Conservation (phyloP, 2,888 invertebrate genomes). For the Pyrocoelia pectoralis region DNA sequence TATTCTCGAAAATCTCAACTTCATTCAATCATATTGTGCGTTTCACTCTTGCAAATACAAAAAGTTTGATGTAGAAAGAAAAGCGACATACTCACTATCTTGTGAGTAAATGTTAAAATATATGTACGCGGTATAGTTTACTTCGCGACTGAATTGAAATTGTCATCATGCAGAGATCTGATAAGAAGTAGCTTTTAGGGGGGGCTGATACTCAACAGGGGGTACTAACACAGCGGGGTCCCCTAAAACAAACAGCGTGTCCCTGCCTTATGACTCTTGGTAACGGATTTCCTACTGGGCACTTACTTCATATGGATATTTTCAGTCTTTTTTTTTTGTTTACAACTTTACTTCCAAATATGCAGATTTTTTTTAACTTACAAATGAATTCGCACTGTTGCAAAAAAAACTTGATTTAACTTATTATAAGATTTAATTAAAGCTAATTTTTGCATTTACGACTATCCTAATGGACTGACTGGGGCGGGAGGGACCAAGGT, state of each 20-base stretch:
- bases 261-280: constrained; percentile 54
- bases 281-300: constrained; percentile 58
- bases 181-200: constrained; percentile 59
- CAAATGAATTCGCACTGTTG: no score
- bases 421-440: no score
- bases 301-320: constrained; percentile 39
- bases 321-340: constrained; percentile 23
- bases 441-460: no score
- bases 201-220: constrained; percentile 49
- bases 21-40: constrained; percentile 17
- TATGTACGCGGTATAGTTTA: constrained; percentile 37
- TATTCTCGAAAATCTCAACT: background rate
- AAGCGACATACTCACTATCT: background rate
- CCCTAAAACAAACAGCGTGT: constrained; percentile 60
- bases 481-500: no score
- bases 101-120: constrained; percentile 20
- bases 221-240: constrained; percentile 53
- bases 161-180: constrained; percentile 62
- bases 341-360: constrained; percentile 11
- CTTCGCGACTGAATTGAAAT: constrained; percentile 56
- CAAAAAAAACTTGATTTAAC: no score
- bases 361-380: constrained; percentile 26
- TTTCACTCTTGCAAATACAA: constrained; percentile 21
- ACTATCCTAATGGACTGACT: no score
- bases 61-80: background rate